These are phyloP conservation scores for Argentina silus DNA, from an alignment of 2,797 vertebrate genomes.

Conservation along the genomic window DNA sequence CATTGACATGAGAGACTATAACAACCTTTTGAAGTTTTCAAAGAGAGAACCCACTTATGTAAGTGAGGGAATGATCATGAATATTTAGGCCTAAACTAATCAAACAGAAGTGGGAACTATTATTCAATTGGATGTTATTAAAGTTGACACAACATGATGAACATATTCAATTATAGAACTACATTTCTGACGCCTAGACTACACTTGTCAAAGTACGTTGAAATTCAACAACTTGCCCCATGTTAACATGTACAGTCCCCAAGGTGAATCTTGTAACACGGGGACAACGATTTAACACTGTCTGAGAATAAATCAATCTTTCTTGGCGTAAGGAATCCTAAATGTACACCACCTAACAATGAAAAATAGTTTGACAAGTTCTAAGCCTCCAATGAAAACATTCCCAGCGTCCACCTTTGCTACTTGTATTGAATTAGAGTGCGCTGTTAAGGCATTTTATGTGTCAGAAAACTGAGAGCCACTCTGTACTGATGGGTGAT, in stretches of 20 bases:
- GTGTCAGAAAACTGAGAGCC: neutral
- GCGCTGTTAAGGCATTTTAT: neutral
- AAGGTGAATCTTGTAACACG: neutral
- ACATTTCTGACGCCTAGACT: neutral
- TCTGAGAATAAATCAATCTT: neutral
- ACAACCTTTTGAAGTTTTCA: slow-evolving; percentile 12
- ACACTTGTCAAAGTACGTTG: neutral
- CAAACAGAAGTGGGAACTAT: neutral
- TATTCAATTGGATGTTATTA: neutral
- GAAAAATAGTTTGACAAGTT: neutral
- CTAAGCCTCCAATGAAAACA: neutral
- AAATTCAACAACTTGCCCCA: too few relatives aligned
- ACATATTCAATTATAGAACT: neutral
- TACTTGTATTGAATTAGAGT: neutral
- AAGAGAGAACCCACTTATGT: neutral
- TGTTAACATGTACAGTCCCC: neutral
- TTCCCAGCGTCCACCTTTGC: neutral
- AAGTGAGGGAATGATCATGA: neutral
- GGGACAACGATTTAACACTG: neutral
- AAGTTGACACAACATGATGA: neutral
- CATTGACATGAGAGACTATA: slow-evolving; percentile 6
- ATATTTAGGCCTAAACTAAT: neutral
- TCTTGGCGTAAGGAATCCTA: too few relatives aligned
- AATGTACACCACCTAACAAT: too few relatives aligned
- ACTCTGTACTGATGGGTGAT: neutral